Conservation (phyloP, 2,113 vertebrate genomes). For the Sorex fumeus region DNA sequence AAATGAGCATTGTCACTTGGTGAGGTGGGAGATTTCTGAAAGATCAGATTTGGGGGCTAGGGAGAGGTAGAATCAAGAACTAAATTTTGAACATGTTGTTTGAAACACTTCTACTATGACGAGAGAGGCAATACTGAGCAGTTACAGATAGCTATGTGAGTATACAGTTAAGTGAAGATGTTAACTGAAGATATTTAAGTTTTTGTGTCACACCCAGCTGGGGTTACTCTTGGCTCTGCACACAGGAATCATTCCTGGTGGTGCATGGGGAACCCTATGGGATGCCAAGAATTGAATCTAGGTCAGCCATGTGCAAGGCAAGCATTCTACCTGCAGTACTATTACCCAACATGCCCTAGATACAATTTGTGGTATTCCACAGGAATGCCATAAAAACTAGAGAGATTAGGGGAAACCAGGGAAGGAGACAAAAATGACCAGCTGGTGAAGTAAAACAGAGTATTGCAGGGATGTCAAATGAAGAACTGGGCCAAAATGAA, state of each 20-base stretch:
- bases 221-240: too few relatives aligned
- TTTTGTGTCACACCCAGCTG: too few relatives aligned
- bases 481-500: background rate
- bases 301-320: too few relatives aligned
- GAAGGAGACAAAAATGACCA: background rate
- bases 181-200: background rate
- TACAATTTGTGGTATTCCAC: background rate
- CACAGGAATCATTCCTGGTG: too few relatives aligned
- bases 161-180: background rate
- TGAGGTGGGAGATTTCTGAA: constrained; percentile 37
- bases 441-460: background rate
- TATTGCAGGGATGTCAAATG: background rate
- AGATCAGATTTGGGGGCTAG: background rate
- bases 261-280: too few relatives aligned
- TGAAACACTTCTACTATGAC: constrained; percentile 34
- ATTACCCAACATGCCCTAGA: background rate
- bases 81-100: background rate
- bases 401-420: background rate
- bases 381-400: background rate
- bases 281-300: too few relatives aligned
- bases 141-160: background rate
- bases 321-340: too few relatives aligned
- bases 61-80: constrained; percentile 24
- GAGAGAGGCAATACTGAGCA: background rate
- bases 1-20: background rate